Evolutionary conservation across 2,113 vertebrate species (phyloP), one percentile per base, ranked within the genome.

Genomic region (Psammodynastes pulverulentus): DNA sequence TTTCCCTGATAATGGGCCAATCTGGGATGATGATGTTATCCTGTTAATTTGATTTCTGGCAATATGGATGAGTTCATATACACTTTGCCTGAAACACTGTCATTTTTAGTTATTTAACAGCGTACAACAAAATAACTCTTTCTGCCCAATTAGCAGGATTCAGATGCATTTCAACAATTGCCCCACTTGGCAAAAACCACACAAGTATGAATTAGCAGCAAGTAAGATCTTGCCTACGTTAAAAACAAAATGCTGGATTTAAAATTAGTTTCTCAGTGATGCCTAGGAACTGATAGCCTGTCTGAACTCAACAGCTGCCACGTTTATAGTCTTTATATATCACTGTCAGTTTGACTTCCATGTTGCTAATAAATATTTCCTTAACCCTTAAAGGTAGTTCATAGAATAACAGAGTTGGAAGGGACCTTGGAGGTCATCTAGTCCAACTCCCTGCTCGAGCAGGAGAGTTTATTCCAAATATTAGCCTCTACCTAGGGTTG

Each of bases 191-290:
- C 51, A 23, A 79, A 90, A 90, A 43, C 48, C 23, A 39, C 45
- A 52, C 21, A 84, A 79, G 23, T 51, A 84, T 24, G 21, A 52
- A 43, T 23, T 72, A 52, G n/a, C 29, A 84, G 89, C 48, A 90
- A 90, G 56, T n/a, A 49, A 67, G 58, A n/a, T 72, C 45, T 52
- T 84, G 67, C 12, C 56, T n/a, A 43, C 17, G 39, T 52, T 49
- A 53, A 90, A 86, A 67, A 67, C 43, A n/a, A 67, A 90, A 19
- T 90, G 89, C 89, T 39, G 39, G 49, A 39, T 72, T 48, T 90
- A 51, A 90, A 90, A 79, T 90, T 90, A 90, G 51, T 72, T 90
- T 51, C 48, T 84, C n/a, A 8, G n/a, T 43, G 48, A 79, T 84
- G 62, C 34, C 34, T 84, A 52, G n/a, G 34, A 26, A 26, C 67